Conservation (phyloP, 2,113 vertebrate species). For the Microcebus murinus region DNA sequence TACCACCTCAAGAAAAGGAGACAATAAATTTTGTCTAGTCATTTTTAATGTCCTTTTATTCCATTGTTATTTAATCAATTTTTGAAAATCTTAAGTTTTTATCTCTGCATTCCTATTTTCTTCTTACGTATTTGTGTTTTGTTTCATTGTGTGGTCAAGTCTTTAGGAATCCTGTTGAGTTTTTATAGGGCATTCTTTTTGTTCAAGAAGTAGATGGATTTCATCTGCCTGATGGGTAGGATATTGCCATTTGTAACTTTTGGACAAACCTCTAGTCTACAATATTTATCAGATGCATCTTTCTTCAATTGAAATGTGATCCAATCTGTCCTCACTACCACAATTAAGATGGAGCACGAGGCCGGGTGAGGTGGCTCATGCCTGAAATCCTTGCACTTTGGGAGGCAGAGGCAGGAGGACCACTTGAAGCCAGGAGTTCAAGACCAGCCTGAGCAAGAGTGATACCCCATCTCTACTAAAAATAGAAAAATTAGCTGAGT, state of each 20-base stretch:
- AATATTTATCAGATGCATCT: background rate
- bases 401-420: too few relatives aligned
- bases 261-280: background rate
- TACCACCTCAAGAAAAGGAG: background rate
- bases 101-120: background rate
- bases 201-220: background rate
- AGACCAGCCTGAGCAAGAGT: too few relatives aligned
- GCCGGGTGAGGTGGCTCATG: fast-evolving
- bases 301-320: background rate
- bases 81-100: background rate
- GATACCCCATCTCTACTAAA: too few relatives aligned
- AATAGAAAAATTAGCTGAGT: too few relatives aligned
- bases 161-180: background rate
- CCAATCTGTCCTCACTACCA: background rate
- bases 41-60: background rate
- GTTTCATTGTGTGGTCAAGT: background rate
- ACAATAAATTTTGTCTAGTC: background rate
- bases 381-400: too few relatives aligned
- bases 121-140: background rate
- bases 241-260: background rate
- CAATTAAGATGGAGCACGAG: background rate
- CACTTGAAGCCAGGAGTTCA: too few relatives aligned
- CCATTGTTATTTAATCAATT: background rate
- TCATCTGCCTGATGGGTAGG: background rate
- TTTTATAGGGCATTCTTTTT: background rate